These are phyloP conservation scores for Oryctolagus cuniculus DNA, from an alignment of 2,113 vertebrate species.

Conservation along the genomic window mOryCun1.1 NC_091434.1:86645501-86646000, in stretches of 20 bases:
- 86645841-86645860: not conserved
- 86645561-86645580: not conserved
- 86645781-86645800: not conserved
- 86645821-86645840: not conserved
- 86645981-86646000: too few species aligned
- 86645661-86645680: not conserved
- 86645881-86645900: too few species aligned
- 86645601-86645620: not conserved
- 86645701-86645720: not conserved
- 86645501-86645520: not conserved
- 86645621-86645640: not conserved
- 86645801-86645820: not conserved
- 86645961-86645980: too few species aligned
- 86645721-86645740: not conserved
- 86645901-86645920: too few species aligned
- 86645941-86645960: too few species aligned
- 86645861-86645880: too few species aligned
- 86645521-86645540: not conserved
- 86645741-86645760: not conserved
- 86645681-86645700: not conserved
- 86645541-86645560: constrained; percentile 17
- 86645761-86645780: not conserved
- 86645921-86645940: too few species aligned
- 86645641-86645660: not conserved
- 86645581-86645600: not conserved